Base-by-base conservation (phyloP, 1,140 invertebrate species). In the Melipona quadrifasciata region DNA sequence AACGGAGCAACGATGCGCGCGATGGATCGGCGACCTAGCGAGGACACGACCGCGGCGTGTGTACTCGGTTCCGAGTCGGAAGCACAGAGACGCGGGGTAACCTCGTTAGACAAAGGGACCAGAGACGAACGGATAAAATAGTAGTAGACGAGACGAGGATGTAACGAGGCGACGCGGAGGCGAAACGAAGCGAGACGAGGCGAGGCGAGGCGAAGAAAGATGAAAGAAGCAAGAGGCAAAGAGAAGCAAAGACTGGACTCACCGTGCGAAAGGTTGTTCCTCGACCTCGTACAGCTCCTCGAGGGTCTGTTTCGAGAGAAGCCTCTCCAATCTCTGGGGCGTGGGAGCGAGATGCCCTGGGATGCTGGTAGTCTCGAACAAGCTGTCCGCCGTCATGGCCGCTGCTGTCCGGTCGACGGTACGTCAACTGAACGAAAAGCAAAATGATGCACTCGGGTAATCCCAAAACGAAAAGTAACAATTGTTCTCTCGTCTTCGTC, bases 211-310 rank as follows among this genome's bases (percentile, higher is more conserved):
- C 31, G 74, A 57, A 51, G 64, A 27, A 51, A 10, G 17, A 21
- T 27, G 68, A 47, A 14, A 57, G 39, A 58, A 71, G 31, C 14
- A 65, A 77, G 31, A n/a, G 31, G 74, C 21, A 34, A 58, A 19
- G 68, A 53, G 27, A 67, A 4, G 57, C 11, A 16, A 68, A 55
- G 55, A 27, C 17, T 27, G 31, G 68, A 68, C 73, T 86, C 90
- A 95, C 95, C 95, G 93, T 91, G 95, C 95, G 92, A 95, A 95
- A 89, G 95, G 95, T 87, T 95, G 94, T 91, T 95, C 94, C 92
- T 95, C 95, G 87, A 95, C 95, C 87, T 95, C 94, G 91, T 95
- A 95, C 70, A 95, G 94, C 70, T 95, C 92, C 91, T 95, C 94
- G 90, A 95, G 94, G 85, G 93, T 94, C 91, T 94, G 93, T 88